Conservation (phyloP, 2,113 vertebrate genomes). For the Narcine bancroftii region DNA sequence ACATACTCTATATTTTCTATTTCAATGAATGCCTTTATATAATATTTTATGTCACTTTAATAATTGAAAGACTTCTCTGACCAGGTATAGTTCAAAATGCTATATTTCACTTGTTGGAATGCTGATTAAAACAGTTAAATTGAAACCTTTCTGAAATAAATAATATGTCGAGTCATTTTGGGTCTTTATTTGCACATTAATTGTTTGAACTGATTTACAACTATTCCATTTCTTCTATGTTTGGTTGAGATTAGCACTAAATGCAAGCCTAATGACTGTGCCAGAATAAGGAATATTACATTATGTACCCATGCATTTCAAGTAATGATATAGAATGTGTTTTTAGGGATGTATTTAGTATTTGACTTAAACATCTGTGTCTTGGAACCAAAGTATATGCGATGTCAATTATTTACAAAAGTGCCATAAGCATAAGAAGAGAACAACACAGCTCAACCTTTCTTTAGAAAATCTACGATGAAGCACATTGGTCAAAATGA, state of each 20-base stretch:
- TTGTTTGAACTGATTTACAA: neutral
- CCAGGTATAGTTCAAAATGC: neutral
- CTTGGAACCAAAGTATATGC: neutral
- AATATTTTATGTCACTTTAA: neutral
- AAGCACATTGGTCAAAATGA: neutral
- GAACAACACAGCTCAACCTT: neutral
- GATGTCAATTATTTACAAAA: neutral
- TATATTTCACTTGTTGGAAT: neutral
- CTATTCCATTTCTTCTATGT: neutral
- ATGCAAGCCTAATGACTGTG: neutral
- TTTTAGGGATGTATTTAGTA: too few relatives aligned
- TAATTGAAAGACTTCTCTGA: neutral
- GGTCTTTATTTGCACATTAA: neutral
- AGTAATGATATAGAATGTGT: neutral
- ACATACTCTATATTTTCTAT: neutral
- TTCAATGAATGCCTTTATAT: neutral
- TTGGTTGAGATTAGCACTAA: neutral
- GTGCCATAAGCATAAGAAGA: neutral
- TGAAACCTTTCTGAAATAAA: neutral
- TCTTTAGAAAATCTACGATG: neutral
- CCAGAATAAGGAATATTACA: neutral
- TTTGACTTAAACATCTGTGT: neutral
- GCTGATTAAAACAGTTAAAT: neutral
- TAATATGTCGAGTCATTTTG: neutral
- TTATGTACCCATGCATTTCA: neutral